phyloP scores from a whole-genome alignment of 2,888 invertebrate species.

The Dasysyrphus tricinctus region DNA sequence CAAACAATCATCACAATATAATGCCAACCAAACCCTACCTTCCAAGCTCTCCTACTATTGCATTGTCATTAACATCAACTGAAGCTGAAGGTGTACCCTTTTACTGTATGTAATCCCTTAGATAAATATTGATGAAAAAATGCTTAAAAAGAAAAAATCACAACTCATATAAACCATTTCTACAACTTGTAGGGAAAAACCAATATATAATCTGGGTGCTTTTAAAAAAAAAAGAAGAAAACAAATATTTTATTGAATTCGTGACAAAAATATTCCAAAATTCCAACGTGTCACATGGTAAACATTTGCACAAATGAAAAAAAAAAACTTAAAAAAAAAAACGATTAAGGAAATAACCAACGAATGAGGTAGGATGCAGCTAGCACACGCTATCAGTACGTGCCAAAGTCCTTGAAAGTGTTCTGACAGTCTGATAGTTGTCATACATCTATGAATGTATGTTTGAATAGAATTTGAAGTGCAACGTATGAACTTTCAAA shows the following conservation, averaged over 20 bases:
- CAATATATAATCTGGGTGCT: conserved; percentile 61
- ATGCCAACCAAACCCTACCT: neutral
- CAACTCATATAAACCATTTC: conserved; percentile 13
- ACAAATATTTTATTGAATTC: conserved; percentile 68
- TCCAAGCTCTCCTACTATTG: conserved; percentile 14
- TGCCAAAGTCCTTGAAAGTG: conserved; percentile 60
- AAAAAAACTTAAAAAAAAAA: neutral
- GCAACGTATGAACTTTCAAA: neutral
- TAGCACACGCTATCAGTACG: conserved; percentile 40
- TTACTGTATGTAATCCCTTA: conserved; percentile 41
- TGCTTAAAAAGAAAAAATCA: conserved; percentile 35
- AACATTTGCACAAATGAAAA: conserved; percentile 64
- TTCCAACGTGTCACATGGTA: conserved; percentile 72
- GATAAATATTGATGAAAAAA: conserved; percentile 44
- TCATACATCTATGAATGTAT: neutral
- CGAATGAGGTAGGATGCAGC: conserved; percentile 30
- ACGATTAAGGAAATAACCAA: neutral
- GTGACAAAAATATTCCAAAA: conserved; percentile 73
- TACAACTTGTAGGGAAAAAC: conserved; percentile 35
- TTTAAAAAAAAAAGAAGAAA: conserved; percentile 50
- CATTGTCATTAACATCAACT: conserved; percentile 47
- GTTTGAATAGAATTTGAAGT: conserved; percentile 4
- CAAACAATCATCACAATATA: conserved; percentile 30
- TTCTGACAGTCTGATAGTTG: conserved; percentile 24
- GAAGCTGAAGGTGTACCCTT: conserved; percentile 40